A percentile compares a stretch with the other conserved stretches of the same genome.
phyloP scores from a whole-genome alignment of 2,797 vertebrate species.

The Argya squamiceps region DNA sequence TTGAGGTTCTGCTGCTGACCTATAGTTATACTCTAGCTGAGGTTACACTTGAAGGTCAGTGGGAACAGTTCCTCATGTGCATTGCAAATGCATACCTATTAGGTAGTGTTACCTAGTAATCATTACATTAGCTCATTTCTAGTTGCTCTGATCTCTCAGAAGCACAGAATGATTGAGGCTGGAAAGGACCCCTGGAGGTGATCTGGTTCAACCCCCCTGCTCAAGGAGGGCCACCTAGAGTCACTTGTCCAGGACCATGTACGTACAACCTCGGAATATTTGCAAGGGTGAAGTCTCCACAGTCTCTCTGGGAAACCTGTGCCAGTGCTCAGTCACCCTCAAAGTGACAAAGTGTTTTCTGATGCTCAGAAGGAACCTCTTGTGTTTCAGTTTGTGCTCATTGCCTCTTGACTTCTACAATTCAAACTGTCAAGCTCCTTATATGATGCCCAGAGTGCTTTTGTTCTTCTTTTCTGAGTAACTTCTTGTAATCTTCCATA shows the following conservation, averaged over 20 bases:
- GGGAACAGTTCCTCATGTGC: slow-evolving; percentile 10
- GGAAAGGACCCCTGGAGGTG: not conserved
- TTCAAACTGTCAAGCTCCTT: not conserved
- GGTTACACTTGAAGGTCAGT: slow-evolving; percentile 29
- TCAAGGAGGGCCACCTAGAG: not conserved
- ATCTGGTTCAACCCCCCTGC: not conserved
- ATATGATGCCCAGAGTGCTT: not conserved
- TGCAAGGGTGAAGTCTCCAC: not conserved
- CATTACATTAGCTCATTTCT: not conserved
- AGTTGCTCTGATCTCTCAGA: not conserved
- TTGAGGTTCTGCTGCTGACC: not conserved
- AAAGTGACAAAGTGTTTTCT: not conserved
- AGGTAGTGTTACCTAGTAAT: not conserved
- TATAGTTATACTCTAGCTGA: not conserved
- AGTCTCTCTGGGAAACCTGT: not conserved
- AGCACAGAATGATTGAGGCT: not conserved
- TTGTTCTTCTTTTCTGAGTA: not conserved
- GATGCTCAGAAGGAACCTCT: not conserved
- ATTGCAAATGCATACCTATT: slow-evolving; percentile 41
- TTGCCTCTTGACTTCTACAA: not conserved
- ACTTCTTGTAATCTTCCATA: not conserved
- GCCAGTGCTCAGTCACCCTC: not conserved
- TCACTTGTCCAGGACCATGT: not conserved
- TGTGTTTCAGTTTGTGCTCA: not conserved
- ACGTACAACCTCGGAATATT: not conserved